Evolutionary conservation across 2,888 invertebrate species (phyloP).

Genomic region (Phortica magna): DNA sequence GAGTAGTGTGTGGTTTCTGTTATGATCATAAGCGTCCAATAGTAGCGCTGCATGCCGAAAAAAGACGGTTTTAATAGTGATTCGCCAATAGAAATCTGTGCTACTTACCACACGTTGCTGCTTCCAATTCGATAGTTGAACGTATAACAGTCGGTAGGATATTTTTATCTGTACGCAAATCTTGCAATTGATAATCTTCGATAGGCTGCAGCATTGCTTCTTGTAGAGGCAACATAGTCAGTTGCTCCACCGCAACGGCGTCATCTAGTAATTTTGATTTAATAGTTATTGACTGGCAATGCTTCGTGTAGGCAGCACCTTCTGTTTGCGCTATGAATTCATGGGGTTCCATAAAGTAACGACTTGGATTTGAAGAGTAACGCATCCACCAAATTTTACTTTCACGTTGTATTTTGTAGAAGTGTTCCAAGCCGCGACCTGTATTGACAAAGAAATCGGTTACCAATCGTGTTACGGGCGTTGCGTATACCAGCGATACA

Average conservation of each 20-base stretch:
- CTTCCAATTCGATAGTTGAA: constrained; percentile 69
- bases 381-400: constrained; percentile 93
- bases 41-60: constrained; percentile 66
- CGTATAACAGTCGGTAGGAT: constrained; percentile 66
- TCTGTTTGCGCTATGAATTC: constrained; percentile 63
- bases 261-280: constrained; percentile 83
- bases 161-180: constrained; percentile 50
- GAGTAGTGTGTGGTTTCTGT: constrained; percentile 75
- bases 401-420: constrained; percentile 87
- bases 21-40: constrained; percentile 79
- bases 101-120: constrained; percentile 66
- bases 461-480: constrained; percentile 53
- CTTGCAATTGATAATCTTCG: constrained; percentile 54
- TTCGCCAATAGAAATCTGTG: neutral
- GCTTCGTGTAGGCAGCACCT: neutral
- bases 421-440: constrained; percentile 80
- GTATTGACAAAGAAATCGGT: constrained; percentile 68
- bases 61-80: neutral
- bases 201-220: constrained; percentile 48
- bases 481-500: neutral
- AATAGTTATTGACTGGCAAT: constrained; percentile 80
- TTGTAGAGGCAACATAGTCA: constrained; percentile 77
- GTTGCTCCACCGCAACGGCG: constrained; percentile 82
- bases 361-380: constrained; percentile 85
- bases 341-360: constrained; percentile 80